These are phyloP conservation scores for Crotalus viridis DNA, from an alignment of 2,113 vertebrate genomes.

Conservation along the genomic window DNA sequence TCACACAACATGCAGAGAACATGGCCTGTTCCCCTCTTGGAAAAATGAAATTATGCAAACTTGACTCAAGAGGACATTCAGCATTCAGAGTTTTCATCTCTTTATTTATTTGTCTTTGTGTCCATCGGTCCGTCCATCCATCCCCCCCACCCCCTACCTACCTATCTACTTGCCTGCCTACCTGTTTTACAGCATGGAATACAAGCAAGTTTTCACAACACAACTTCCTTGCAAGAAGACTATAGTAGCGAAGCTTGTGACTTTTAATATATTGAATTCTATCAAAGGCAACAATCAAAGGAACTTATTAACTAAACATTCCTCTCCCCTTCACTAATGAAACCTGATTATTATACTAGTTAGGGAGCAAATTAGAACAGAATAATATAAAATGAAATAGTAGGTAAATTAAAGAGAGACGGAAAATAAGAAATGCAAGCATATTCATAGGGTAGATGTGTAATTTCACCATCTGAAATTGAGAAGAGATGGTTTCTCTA, in stretches of 20 bases:
- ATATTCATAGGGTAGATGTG: neutral
- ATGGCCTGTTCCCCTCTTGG: neutral
- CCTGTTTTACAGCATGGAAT: neutral
- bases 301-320: neutral
- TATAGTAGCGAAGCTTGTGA: neutral
- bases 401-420: slow-evolving; percentile 9
- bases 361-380: slow-evolving; percentile 24
- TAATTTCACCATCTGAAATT: neutral
- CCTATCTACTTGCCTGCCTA: neutral
- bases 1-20: neutral
- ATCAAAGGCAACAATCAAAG: slow-evolving; percentile 13
- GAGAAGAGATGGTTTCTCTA: neutral
- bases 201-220: neutral
- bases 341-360: slow-evolving; percentile 27
- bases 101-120: neutral
- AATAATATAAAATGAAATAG: slow-evolving; percentile 21
- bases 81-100: neutral
- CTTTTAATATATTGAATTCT: neutral
- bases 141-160: neutral
- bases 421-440: neutral
- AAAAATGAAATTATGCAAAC: neutral
- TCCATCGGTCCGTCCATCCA: accelerated
- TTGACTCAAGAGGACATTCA: neutral
- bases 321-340: neutral
- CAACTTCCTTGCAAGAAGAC: neutral